These are phyloP conservation scores for Tachina fera DNA, from an alignment of 2,888 invertebrate genomes.

Conservation along the genomic window DNA sequence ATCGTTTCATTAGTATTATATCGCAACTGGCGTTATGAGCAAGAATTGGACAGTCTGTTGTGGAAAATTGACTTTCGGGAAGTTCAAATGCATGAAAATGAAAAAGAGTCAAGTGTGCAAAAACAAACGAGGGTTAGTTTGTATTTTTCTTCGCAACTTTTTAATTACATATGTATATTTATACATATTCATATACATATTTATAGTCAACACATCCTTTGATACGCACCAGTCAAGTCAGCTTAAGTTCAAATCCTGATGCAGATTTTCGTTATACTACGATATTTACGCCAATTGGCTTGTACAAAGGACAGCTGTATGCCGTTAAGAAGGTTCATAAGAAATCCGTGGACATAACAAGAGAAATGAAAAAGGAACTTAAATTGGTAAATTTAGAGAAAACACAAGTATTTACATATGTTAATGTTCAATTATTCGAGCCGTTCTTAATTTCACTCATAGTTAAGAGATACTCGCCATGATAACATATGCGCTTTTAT, in stretches of 20 bases:
- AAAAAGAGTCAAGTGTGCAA: slow-evolving; percentile 83
- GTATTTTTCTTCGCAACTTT: neutral
- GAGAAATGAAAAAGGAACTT: slow-evolving; percentile 95
- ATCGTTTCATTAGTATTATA: slow-evolving; percentile 90
- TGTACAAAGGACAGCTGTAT: slow-evolving; percentile 93
- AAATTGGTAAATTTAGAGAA: slow-evolving; percentile 87
- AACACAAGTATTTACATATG: neutral
- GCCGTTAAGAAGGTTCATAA: slow-evolving; percentile 93
- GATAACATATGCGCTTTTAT: slow-evolving; percentile 96
- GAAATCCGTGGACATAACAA: slow-evolving; percentile 93
- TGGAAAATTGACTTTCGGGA: slow-evolving; percentile 98
- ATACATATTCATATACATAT: slow-evolving; percentile 53
- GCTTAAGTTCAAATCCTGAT: slow-evolving; percentile 95
- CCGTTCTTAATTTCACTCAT: slow-evolving; percentile 49
- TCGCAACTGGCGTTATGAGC: slow-evolving; percentile 97
- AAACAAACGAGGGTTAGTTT: slow-evolving; percentile 80
- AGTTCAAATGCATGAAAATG: slow-evolving; percentile 88
- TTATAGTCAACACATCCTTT: slow-evolving; percentile 85
- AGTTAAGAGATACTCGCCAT: slow-evolving; percentile 95
- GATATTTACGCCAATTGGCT: slow-evolving; percentile 94
- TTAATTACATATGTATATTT: neutral
- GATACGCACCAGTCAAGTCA: slow-evolving; percentile 93
- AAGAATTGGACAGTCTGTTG: slow-evolving; percentile 94
- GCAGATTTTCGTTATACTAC: slow-evolving; percentile 95
- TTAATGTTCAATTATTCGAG: neutral